These are phyloP conservation scores for Acleris laterana DNA, from an alignment of 2,888 invertebrate species.

Conservation along the genomic window DNA sequence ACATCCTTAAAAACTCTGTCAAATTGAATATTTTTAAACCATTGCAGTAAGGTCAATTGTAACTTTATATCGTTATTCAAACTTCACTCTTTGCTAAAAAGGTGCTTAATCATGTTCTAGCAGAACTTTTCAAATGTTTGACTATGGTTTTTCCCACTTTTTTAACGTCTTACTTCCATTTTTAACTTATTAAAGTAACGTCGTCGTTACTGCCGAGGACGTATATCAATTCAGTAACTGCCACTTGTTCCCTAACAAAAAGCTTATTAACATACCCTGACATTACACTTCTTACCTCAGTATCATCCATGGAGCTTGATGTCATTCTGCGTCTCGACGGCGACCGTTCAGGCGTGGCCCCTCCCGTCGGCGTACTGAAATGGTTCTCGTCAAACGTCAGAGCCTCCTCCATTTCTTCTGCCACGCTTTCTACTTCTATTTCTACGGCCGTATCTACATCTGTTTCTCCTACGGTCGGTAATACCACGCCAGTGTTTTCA, in stretches of 20 bases:
- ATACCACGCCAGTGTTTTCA: neutral
- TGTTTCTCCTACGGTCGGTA: neutral
- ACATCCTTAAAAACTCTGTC: too few species aligned
- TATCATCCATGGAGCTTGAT: constrained; percentile 70
- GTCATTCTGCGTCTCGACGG: constrained; percentile 53
- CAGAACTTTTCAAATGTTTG: too few species aligned
- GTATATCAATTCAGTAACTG: neutral
- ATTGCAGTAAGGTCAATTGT: neutral
- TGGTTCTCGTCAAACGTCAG: constrained; percentile 80
- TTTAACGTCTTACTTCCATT: too few species aligned
- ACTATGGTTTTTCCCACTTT: too few species aligned
- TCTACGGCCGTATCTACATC: neutral
- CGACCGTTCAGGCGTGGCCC: constrained; percentile 51
- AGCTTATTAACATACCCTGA: neutral
- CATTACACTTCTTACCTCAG: constrained; percentile 74
- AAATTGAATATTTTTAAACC: neutral
- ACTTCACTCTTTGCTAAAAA: too few species aligned
- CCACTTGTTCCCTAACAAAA: neutral
- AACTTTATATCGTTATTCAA: too few species aligned
- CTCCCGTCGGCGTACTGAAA: constrained; percentile 77
- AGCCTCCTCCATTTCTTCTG: constrained; percentile 48
- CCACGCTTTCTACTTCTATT: constrained; percentile 39
- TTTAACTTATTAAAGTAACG: too few species aligned
- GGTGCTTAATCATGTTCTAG: too few species aligned
- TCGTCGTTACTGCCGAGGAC: too few species aligned